Evolutionary conservation across 2,888 invertebrate species (phyloP).

Genomic region (Ormyrus pomaceus): DNA sequence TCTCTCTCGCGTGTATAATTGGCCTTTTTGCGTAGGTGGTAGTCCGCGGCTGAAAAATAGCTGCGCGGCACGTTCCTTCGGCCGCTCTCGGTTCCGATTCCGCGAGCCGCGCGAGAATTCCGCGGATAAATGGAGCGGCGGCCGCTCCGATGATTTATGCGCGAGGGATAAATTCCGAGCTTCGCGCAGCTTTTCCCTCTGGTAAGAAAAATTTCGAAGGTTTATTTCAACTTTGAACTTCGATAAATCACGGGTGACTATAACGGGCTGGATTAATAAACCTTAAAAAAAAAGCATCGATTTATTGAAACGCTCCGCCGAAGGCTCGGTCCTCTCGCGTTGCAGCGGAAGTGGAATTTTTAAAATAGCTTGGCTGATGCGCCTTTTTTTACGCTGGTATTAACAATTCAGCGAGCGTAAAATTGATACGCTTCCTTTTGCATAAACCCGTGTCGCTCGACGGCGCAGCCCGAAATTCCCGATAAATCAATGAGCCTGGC

Average conservation of each 20-base stretch:
- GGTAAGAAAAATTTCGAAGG: too few species aligned
- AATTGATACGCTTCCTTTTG: constrained; percentile 25
- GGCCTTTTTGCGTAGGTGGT: too few species aligned
- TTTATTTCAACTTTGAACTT: too few species aligned
- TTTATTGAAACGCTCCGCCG: too few species aligned
- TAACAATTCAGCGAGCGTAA: constrained; percentile 35
- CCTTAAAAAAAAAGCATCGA: too few species aligned
- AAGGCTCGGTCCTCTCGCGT: too few species aligned
- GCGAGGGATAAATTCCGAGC: constrained; percentile 1
- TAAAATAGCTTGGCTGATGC: too few species aligned
- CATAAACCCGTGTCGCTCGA: neutral
- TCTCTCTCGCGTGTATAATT: too few species aligned
- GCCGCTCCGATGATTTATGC: constrained; percentile 1
- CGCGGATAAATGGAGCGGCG: neutral
- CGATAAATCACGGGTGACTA: neutral
- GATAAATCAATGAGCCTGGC: constrained; percentile 36
- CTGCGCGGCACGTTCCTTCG: too few species aligned
- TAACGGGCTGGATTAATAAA: constrained; percentile 27
- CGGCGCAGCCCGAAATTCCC: neutral
- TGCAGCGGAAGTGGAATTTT: too few species aligned
- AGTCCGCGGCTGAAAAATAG: too few species aligned
- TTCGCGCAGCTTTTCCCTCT: too few species aligned
- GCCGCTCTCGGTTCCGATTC: neutral
- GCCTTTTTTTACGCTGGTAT: neutral
- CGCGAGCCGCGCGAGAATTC: constrained; percentile 12